These are phyloP conservation scores for Urocynchramus pylzowi DNA, from an alignment of 2,113 vertebrate genomes.

Conservation along the genomic window DNA sequence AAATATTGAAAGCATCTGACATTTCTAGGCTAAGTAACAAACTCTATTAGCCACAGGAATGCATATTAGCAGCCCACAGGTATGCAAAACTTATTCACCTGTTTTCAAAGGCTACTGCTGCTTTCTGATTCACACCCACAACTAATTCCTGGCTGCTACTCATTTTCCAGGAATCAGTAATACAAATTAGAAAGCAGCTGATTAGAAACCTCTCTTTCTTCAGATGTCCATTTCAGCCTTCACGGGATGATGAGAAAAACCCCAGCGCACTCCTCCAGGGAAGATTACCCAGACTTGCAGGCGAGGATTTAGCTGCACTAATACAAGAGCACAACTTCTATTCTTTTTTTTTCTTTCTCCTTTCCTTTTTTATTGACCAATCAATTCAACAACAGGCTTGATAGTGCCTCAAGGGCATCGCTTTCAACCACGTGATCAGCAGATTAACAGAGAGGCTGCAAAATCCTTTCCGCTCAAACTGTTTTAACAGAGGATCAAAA, in stretches of 20 bases:
- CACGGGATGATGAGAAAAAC: neutral
- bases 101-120: constrained; percentile 27
- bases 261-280: neutral
- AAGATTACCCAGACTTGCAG: constrained; percentile 44
- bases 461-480: constrained; percentile 63
- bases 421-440: constrained; percentile 32
- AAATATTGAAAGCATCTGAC: constrained; percentile 16
- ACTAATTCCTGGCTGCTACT: constrained; percentile 5
- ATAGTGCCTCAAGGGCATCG: constrained; percentile 22
- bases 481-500: constrained; percentile 52
- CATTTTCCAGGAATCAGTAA: constrained; percentile 11
- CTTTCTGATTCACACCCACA: constrained; percentile 41
- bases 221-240: neutral
- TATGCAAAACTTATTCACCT: neutral
- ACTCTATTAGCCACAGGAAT: constrained; percentile 17
- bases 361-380: constrained; percentile 47
- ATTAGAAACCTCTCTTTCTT: neutral
- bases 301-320: constrained; percentile 46
- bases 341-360: neutral
- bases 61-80: neutral
- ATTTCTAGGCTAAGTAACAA: constrained; percentile 29
- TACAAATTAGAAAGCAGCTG: neutral
- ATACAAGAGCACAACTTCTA: constrained; percentile 17
- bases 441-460: constrained; percentile 57
- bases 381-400: constrained; percentile 38